phyloP scores from a whole-genome alignment of 2,113 vertebrate species.

The Tichodroma muraria region DNA sequence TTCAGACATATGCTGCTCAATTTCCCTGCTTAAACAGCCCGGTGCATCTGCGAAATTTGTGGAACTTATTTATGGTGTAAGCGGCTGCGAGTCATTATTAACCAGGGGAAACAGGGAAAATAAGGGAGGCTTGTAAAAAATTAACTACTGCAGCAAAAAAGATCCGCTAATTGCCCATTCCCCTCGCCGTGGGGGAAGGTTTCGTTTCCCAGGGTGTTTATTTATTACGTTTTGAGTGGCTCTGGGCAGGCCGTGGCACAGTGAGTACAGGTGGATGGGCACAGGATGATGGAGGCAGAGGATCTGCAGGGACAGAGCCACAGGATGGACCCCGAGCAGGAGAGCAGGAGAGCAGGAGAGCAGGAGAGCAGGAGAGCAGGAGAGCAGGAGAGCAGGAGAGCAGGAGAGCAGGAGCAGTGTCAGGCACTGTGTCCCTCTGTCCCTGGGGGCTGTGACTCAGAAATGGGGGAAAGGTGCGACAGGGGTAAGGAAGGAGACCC shows the following conservation, averaged over 20 bases:
- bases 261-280: not conserved
- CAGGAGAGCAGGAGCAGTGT: fast-evolving
- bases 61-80: constrained; percentile 59
- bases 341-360: not conserved
- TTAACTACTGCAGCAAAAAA: constrained; percentile 30
- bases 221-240: not conserved
- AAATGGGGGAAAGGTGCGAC: fast-evolving
- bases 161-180: constrained; percentile 17
- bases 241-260: fast-evolving
- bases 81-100: constrained; percentile 37
- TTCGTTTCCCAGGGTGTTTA: not conserved
- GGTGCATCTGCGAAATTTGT: constrained; percentile 64
- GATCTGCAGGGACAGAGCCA: not conserved
- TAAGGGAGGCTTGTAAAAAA: constrained; percentile 42
- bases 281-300: fast-evolving
- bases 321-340: fast-evolving
- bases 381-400: too few species aligned
- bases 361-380: fast-evolving
- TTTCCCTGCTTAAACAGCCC: constrained; percentile 69
- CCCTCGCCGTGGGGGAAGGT: not conserved
- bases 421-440: fast-evolving
- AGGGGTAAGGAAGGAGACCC: too few species aligned
- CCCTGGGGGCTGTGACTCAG: not conserved
- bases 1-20: constrained; percentile 78
- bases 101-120: constrained; percentile 44